Base-by-base conservation (phyloP, 2,888 invertebrate species). In the Cecidostiba fungosa region DNA sequence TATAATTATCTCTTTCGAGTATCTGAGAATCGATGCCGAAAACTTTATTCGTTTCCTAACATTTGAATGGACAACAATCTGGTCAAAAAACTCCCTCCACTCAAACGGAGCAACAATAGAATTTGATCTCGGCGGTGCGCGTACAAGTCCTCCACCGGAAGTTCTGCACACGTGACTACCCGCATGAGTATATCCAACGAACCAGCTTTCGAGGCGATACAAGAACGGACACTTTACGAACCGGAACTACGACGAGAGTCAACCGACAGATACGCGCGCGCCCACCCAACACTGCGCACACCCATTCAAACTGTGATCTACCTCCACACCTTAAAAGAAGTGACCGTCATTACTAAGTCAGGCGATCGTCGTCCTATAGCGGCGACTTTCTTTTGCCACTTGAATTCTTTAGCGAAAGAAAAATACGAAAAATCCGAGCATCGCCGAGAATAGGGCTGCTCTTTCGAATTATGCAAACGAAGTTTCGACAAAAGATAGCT, bases 101-200 rank as follows among this genome's bases (percentile, higher is more conserved):
- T 6, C 4, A 54, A 54, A 54, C 5, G 12, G 12, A 19, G 54
- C n/a, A 23, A 59, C 59, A 66, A 66, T 66, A 29, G 29, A 66
- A 66, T 66, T 66, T 66, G 66, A 66, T 66, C 66, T 66, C 66
- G 66, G 29, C 66, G 66, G 66, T 66, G 29, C 3, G 12, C 26
- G n/a, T n/a, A 14, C 6, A 6, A 3, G 8, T n/a, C 5, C n/a
- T 59, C 29, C 6, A 66, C 66, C 66, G 66, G 66, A 66, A 14
- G 29, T 66, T 14, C 29, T 66, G 43, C 12, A 43, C 66, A 66
- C 66, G 29, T 66, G 66, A 66, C 29, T 26, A 66, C 66, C 43
- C 12, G 43, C 10, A 12, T 2, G 43, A 43, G 10, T 12, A 43
- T 43, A 12, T 43, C 43, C 43, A 43, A 43, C 43, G 43, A 43